phyloP scores from a whole-genome alignment of 2,888 invertebrate genomes.

The Cerceris ruficornis region DNA sequence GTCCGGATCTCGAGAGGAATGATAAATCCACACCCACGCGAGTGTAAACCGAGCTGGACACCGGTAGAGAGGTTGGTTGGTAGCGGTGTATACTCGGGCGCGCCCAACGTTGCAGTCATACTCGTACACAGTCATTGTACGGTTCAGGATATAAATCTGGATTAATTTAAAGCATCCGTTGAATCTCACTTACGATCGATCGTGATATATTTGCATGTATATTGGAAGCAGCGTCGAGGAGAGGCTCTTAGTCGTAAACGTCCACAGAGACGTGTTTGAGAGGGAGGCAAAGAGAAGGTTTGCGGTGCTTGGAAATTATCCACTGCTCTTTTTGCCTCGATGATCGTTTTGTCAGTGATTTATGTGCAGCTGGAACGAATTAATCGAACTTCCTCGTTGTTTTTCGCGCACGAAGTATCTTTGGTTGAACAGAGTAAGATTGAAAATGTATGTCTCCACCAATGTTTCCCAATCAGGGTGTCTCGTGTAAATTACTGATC shows the following conservation, averaged over 20 bases:
- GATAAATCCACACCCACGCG: conserved; percentile 70
- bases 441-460: no score
- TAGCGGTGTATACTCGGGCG: conserved; percentile 35
- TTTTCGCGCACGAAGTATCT: no score
- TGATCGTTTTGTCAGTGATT: no score
- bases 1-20: conserved; percentile 51
- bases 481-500: no score
- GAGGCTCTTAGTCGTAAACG: conserved; percentile 1
- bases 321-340: no score
- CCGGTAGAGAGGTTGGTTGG: conserved; percentile 19
- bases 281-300: no score
- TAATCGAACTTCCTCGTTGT: no score
- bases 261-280: conserved; percentile 5
- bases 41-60: conserved; percentile 62
- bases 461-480: no score
- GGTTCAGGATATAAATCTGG: conserved; percentile 73
- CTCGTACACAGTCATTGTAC: background rate
- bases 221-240: conserved; percentile 18
- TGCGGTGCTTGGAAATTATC: no score
- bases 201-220: conserved; percentile 66
- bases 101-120: conserved; percentile 21
- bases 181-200: conserved; percentile 71
- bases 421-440: no score
- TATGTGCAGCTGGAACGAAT: no score
- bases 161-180: conserved; percentile 75